phyloP scores from a whole-genome alignment of 2,888 invertebrate genomes.

The Acholoe squamosa region DNA sequence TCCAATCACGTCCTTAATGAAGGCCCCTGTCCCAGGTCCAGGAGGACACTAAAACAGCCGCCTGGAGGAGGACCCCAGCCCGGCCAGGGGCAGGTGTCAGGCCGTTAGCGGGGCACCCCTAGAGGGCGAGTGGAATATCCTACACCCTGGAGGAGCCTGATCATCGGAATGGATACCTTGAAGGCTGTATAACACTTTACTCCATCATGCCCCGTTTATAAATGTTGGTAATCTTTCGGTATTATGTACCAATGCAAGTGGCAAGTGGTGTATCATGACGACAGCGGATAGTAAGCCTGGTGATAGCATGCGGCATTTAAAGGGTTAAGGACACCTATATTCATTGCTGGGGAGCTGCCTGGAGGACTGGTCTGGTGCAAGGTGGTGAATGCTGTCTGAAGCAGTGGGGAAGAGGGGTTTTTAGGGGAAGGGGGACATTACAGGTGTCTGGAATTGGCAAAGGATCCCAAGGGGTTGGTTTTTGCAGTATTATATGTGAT shows the following conservation, averaged over 20 bases:
- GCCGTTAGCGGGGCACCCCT: neutral
- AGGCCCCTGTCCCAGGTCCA: conserved; percentile 5
- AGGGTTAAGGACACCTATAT: neutral
- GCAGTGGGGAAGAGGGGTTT: too few relatives aligned
- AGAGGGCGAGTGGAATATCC: neutral
- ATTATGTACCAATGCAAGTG: too few relatives aligned
- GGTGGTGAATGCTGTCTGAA: neutral
- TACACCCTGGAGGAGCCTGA: neutral
- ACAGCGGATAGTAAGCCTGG: too few relatives aligned
- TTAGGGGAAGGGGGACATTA: too few relatives aligned
- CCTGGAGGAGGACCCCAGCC: neutral
- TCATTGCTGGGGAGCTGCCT: neutral
- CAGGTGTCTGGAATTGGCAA: too few relatives aligned
- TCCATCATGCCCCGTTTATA: too few relatives aligned
- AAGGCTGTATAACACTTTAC: too few relatives aligned
- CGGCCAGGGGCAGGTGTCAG: neutral
- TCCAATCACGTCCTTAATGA: conserved; percentile 38
- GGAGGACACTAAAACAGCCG: neutral
- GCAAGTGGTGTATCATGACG: too few relatives aligned
- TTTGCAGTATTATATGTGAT: too few relatives aligned
- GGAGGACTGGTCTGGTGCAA: neutral
- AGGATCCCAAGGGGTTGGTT: too few relatives aligned
- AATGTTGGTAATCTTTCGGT: too few relatives aligned
- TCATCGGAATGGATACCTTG: neutral
- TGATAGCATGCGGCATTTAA: too few relatives aligned